Evolutionary conservation across 2,113 vertebrate genomes (phyloP).

Genomic region (Lepisosteus osseus): DNA sequence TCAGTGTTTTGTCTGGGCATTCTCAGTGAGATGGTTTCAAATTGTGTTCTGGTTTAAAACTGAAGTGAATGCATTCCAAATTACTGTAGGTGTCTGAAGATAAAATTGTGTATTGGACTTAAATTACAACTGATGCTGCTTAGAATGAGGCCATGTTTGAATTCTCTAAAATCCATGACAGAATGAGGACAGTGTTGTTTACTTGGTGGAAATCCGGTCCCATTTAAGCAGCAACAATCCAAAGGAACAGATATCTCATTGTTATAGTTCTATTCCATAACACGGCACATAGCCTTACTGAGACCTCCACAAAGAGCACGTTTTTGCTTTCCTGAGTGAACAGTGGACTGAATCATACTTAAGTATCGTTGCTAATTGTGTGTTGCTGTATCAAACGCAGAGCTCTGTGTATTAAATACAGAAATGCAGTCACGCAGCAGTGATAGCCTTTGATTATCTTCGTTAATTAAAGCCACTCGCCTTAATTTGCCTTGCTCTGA

Average conservation of each 20-base stretch:
- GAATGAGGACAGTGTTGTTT: not conserved
- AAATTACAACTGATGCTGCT: not conserved
- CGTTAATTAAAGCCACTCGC: conserved; percentile 13
- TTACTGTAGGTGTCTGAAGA: not conserved
- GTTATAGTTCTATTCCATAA: too few relatives aligned
- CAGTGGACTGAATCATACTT: too few relatives aligned
- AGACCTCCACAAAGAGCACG: too few relatives aligned
- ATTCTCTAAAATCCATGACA: not conserved
- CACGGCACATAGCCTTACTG: too few relatives aligned
- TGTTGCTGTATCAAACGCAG: too few relatives aligned
- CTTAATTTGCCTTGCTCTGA: conserved; percentile 56
- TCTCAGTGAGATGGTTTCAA: not conserved
- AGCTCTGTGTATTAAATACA: not conserved
- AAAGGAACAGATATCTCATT: too few relatives aligned
- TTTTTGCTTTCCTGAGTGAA: too few relatives aligned
- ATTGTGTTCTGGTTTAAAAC: not conserved
- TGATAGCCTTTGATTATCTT: conserved; percentile 48
- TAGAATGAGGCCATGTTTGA: not conserved
- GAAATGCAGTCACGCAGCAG: conserved; percentile 24
- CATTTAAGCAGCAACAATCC: too few relatives aligned
- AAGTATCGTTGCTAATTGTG: too few relatives aligned
- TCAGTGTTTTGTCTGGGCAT: not conserved
- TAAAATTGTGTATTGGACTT: not conserved
- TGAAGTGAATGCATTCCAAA: not conserved
- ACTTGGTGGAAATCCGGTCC: too few relatives aligned